phyloP scores from a whole-genome alignment of 2,797 vertebrate genomes.

The Pampus argenteus region DNA sequence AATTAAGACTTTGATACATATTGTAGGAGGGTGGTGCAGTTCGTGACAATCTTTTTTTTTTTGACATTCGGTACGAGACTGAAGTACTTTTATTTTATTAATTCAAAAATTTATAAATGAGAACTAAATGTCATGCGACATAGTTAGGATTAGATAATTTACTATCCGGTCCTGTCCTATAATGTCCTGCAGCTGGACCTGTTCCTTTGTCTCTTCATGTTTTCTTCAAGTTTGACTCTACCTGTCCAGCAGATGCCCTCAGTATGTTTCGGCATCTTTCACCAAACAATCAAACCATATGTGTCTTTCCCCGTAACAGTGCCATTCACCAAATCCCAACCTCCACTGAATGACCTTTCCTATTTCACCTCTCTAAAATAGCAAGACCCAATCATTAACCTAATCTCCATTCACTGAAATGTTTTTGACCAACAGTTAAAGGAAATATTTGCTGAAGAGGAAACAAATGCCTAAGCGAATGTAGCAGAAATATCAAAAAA shows the following conservation, averaged over 20 bases:
- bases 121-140: too few relatives aligned
- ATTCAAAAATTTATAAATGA: background rate
- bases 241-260: constrained; percentile 21
- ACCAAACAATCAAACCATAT: background rate
- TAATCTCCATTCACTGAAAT: background rate
- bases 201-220: background rate
- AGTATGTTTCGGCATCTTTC: background rate
- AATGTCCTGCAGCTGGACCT: background rate
- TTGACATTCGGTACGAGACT: background rate
- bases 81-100: background rate
- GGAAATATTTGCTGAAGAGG: background rate
- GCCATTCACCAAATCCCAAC: too few relatives aligned
- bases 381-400: constrained; percentile 21
- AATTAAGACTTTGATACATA: background rate
- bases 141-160: background rate
- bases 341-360: constrained; percentile 8
- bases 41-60: background rate
- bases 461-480: background rate
- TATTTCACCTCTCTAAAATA: constrained; percentile 6
- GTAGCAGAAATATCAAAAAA: constrained; percentile 5
- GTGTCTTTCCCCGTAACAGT: background rate
- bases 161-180: background rate
- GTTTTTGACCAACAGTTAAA: background rate
- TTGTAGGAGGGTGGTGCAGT: background rate
- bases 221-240: background rate